Evolutionary conservation across 1,140 invertebrate species (phyloP).

Genomic region (Glossosoma conforme): DNA sequence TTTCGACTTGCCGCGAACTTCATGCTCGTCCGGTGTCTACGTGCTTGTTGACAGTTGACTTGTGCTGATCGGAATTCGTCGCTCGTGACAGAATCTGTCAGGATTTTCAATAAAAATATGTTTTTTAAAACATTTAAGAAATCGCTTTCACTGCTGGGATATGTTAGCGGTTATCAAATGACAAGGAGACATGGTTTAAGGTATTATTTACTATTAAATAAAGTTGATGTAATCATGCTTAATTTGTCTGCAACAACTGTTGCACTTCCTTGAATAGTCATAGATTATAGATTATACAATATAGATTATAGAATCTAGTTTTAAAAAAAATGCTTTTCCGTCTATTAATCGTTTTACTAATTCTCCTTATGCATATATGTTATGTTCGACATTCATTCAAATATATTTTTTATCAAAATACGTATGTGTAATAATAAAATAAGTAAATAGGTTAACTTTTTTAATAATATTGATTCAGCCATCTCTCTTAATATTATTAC

Average conservation of each 20-base stretch:
- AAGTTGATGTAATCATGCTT: neutral
- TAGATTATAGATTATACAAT: too few species aligned
- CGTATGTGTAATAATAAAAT: too few species aligned
- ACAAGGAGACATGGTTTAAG: slow-evolving; percentile 22
- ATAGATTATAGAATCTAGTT: too few species aligned
- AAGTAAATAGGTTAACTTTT: too few species aligned
- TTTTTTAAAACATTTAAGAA: slow-evolving; percentile 14
- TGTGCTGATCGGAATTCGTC: neutral
- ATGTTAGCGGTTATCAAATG: slow-evolving; percentile 13
- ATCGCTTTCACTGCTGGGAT: slow-evolving; percentile 14
- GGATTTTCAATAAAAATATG: slow-evolving; percentile 11
- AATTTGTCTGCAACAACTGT: neutral
- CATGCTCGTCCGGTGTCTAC: slow-evolving; percentile 3
- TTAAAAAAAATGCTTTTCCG: too few species aligned
- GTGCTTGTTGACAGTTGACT: slow-evolving; percentile 2
- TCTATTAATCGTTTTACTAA: too few species aligned
- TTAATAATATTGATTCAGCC: too few species aligned
- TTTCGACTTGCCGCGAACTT: slow-evolving; percentile 21
- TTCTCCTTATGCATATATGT: too few species aligned
- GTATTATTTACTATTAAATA: slow-evolving; percentile 19
- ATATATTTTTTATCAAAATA: too few species aligned
- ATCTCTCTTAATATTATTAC: too few species aligned
- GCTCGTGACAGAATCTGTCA: neutral
- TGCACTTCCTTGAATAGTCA: too few species aligned
- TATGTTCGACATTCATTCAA: too few species aligned